Conservation (phyloP, 2,797 vertebrate species). For the Peromyscus attwateri region DNA sequence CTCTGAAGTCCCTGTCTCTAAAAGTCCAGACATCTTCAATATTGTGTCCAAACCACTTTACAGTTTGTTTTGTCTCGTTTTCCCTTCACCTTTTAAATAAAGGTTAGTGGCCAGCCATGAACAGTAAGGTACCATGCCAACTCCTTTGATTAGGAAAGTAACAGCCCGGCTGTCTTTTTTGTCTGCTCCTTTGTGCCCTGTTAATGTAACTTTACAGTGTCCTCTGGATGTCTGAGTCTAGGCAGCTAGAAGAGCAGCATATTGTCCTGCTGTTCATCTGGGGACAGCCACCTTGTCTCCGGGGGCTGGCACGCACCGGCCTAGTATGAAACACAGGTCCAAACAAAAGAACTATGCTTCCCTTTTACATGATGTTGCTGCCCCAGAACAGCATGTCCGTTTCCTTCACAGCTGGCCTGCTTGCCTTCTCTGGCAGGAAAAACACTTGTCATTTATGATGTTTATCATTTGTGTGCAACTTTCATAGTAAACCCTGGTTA, state of each 20-base stretch:
- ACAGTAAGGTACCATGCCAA: conserved; percentile 80
- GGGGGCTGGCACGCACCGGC: conserved; percentile 84
- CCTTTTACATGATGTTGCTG: conserved; percentile 87
- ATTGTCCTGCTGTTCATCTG: conserved; percentile 85
- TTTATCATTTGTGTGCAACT: conserved; percentile 75
- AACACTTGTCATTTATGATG: conserved; percentile 81
- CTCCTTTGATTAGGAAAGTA: conserved; percentile 81
- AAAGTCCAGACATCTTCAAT: conserved; percentile 70
- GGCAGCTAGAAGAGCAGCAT: conserved; percentile 84
- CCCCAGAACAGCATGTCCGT: conserved; percentile 86
- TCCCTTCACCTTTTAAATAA: conserved; percentile 81
- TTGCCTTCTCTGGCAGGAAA: conserved; percentile 83
- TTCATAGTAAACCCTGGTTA: conserved; percentile 72
- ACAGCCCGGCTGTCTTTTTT: conserved; percentile 82
- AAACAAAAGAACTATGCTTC: conserved; percentile 88
- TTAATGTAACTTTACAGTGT: conserved; percentile 17
- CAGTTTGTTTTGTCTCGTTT: conserved; percentile 56
- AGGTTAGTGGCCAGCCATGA: conserved; percentile 77
- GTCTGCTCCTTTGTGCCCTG: neutral
- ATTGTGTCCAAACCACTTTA: conserved; percentile 72
- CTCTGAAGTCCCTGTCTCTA: conserved; percentile 57
- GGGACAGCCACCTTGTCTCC: conserved; percentile 84
- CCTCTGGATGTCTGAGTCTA: conserved; percentile 75
- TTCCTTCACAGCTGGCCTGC: conserved; percentile 88
- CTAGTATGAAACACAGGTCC: conserved; percentile 87